These are phyloP conservation scores for Zaprionus capensis DNA, from an alignment of 1,140 invertebrate genomes.

Conservation along the genomic window DNA sequence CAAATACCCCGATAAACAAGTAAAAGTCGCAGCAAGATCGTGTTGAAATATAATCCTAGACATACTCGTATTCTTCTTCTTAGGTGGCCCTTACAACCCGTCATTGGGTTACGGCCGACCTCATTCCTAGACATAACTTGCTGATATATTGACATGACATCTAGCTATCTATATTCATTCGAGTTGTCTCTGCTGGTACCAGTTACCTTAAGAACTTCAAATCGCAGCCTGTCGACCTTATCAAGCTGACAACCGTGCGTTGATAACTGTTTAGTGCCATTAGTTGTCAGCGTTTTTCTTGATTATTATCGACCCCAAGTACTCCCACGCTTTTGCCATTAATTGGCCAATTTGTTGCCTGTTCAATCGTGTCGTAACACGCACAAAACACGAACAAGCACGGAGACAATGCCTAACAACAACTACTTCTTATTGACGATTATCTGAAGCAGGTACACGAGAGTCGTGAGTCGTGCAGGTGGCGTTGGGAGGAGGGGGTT, in stretches of 20 bases:
- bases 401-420: background rate
- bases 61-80: too few relatives aligned
- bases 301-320: background rate
- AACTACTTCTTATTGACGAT: constrained; percentile 6
- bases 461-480: too few relatives aligned
- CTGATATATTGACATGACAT: too few relatives aligned
- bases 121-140: too few relatives aligned
- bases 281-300: background rate
- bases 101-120: too few relatives aligned
- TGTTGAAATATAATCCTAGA: too few relatives aligned
- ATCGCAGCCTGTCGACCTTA: constrained; percentile 1
- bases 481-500: background rate
- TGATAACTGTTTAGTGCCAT: background rate
- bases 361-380: constrained; percentile 9
- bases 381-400: background rate
- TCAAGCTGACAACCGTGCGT: background rate
- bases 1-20: too few relatives aligned
- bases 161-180: too few relatives aligned
- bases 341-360: constrained; percentile 12
- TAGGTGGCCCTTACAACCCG: too few relatives aligned
- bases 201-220: background rate
- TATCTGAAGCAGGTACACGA: background rate
- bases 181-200: too few relatives aligned
- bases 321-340: background rate
- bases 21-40: too few relatives aligned